These are phyloP conservation scores for Molanna angustata DNA, from an alignment of 2,888 invertebrate species.

Conservation along the genomic window DNA sequence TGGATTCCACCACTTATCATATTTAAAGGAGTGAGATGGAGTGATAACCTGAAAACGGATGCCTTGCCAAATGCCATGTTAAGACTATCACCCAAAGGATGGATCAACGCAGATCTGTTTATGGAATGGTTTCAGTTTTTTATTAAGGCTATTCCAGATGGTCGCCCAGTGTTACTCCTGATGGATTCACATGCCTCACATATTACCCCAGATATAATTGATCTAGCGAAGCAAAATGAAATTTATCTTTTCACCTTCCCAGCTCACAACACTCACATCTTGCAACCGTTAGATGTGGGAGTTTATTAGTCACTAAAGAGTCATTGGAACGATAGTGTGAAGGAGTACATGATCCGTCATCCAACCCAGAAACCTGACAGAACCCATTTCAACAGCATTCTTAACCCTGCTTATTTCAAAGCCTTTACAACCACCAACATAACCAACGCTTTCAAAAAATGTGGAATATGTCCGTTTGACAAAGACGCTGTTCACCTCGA, in stretches of 20 bases:
- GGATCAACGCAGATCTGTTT: slow-evolving; percentile 20
- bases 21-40: slow-evolving; percentile 32
- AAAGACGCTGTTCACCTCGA: slow-evolving; percentile 9
- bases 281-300: slow-evolving; percentile 8
- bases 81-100: slow-evolving; percentile 35
- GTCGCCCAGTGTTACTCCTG: slow-evolving; percentile 15
- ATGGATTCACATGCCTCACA: slow-evolving; percentile 25
- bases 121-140: slow-evolving; percentile 3
- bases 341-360: neutral
- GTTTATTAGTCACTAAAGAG: neutral
- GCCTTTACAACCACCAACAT: slow-evolving; percentile 11
- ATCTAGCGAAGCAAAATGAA: slow-evolving; percentile 16
- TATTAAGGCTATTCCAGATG: slow-evolving; percentile 14
- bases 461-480: slow-evolving; percentile 9
- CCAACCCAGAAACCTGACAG: neutral
- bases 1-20: slow-evolving; percentile 18
- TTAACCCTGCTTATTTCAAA: slow-evolving; percentile 10
- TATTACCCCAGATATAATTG: slow-evolving; percentile 14
- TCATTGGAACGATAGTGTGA: neutral
- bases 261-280: slow-evolving; percentile 16
- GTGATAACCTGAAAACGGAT: slow-evolving; percentile 27
- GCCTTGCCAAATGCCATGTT: slow-evolving; percentile 34
- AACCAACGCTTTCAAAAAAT: slow-evolving; percentile 8
- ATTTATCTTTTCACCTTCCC: slow-evolving; percentile 22
- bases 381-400: slow-evolving; percentile 1